Base-by-base conservation (phyloP, 2,888 invertebrate genomes). In the Leptodirus hochenwartii region DNA sequence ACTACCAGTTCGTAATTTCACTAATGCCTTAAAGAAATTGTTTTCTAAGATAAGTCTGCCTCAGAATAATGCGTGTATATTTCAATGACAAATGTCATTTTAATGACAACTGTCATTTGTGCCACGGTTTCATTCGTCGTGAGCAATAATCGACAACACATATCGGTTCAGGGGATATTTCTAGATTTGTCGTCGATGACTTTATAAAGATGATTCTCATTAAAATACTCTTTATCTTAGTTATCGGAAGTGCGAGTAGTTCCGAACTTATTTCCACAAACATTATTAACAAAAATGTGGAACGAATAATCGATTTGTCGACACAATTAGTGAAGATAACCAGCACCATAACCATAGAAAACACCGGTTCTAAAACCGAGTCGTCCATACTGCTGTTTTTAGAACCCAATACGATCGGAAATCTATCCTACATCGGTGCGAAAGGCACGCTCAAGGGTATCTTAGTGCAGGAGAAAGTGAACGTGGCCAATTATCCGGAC, bases 251-350 rank as follows among this genome's bases (percentile, higher is more conserved):
- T 20, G 25, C 16, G 13, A 29, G 14, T 12, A 30, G 20, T 27
- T 20, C 25, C 9, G 61, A 61, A 39, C 50, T 46, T 2, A 49
- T 69, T 41, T 66, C 67, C 39, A 59, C 61, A 37, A 68, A 71
- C 39, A 46, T 80, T 37, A 60, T 66, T 35, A 62, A 79, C 37
- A 75, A 72, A 53, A 82, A 81, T 63, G 80, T 82, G 12, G 88
- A 90, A 37, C 65, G 88, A 49, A 70, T 70, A 28, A 69, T 95
- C 42, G 91, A 95, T 57, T 59, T 91, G 39, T 68, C 82, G 4
- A 76, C 85, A 5, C 93, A 93, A 56, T 64, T 95, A 34, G 85
- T 85, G 3, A 90, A 85, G 61, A 70, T 84, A 30, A 62, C 69
- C 9, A 62, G 73, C 17, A 77, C 78, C 57, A 64, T 93, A 46